Percentiles rank a stretch among this genome's conserved stretches.
Evolutionary conservation across 2,888 invertebrate species (phyloP).

Genomic region (Drosophila kanekoi): DNA sequence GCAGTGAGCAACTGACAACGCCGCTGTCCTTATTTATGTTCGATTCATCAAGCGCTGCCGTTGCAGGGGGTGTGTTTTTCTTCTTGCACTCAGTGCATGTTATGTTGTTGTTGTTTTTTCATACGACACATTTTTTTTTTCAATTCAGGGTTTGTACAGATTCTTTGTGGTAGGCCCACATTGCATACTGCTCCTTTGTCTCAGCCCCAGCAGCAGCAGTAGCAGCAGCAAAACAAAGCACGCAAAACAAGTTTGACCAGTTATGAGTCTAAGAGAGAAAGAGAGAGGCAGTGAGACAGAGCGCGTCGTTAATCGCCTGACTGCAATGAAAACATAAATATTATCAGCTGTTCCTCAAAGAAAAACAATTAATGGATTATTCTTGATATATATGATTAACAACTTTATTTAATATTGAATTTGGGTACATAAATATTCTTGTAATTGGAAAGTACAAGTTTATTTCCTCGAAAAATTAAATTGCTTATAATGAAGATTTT

Average conservation of each 20-base stretch:
- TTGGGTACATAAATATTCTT: not conserved
- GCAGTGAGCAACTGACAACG: conserved; percentile 16
- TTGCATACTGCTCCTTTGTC: conserved; percentile 32
- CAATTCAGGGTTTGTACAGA: conserved; percentile 1
- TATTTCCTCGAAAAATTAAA: not conserved
- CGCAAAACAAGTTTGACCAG: conserved; percentile 55
- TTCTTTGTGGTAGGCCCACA: conserved; percentile 29
- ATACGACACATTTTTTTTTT: too few relatives aligned
- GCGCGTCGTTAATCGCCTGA: not conserved
- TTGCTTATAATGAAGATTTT: not conserved
- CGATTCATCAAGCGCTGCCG: conserved; percentile 10
- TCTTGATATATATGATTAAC: not conserved
- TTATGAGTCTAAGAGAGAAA: conserved; percentile 9
- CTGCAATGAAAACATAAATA: conserved; percentile 31
- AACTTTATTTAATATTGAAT: not conserved
- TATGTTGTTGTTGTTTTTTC: conserved; percentile 17
- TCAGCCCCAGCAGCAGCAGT: not conserved
- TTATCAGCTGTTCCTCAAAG: conserved; percentile 40
- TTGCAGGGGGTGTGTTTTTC: conserved; percentile 37
- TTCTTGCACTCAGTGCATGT: conserved; percentile 26
- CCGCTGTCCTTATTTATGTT: conserved; percentile 30
- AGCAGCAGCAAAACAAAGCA: conserved; percentile 27
- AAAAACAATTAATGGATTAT: not conserved
- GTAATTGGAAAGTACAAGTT: not conserved
- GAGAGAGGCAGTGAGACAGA: not conserved